phyloP scores from a whole-genome alignment of 2,888 invertebrate species.

The Steinernema carpocapsae region DNA sequence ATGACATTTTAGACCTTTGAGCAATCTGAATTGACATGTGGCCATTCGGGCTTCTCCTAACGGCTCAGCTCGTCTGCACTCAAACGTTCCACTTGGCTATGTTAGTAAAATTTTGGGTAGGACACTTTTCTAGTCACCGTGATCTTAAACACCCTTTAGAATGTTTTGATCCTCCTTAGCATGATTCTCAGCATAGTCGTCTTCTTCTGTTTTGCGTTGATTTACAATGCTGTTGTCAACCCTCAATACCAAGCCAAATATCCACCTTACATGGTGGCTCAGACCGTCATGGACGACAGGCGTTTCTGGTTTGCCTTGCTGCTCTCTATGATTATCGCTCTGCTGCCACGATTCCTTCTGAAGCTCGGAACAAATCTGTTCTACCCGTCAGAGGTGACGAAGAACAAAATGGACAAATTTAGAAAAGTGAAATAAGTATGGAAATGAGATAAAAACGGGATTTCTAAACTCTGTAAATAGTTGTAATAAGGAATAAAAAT shows the following conservation, averaged over 20 bases:
- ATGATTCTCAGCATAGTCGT: slow-evolving; percentile 47
- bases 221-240: slow-evolving; percentile 50
- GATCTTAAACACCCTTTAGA: not conserved
- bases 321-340: slow-evolving; percentile 46
- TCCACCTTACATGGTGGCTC: slow-evolving; percentile 49
- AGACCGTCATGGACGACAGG: slow-evolving; percentile 40
- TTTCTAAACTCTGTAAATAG: no score
- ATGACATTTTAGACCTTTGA: slow-evolving; percentile 60
- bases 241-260: slow-evolving; percentile 42
- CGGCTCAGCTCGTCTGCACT: slow-evolving; percentile 72
- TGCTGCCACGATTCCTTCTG: slow-evolving; percentile 42
- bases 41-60: slow-evolving; percentile 86
- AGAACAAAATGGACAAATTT: not conserved
- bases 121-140: not conserved
- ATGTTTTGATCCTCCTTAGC: slow-evolving; percentile 39
- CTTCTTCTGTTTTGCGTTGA: slow-evolving; percentile 51
- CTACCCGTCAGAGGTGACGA: not conserved
- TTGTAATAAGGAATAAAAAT: no score
- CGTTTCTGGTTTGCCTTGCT: slow-evolving; percentile 49
- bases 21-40: slow-evolving; percentile 78
- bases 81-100: slow-evolving; percentile 80
- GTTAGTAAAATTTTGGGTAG: slow-evolving; percentile 43
- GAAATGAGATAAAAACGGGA: no score
- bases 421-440: not conserved
- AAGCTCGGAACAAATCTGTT: slow-evolving; percentile 5